Conservation (phyloP, 2,113 vertebrate genomes). For the Passer domesticus region DNA sequence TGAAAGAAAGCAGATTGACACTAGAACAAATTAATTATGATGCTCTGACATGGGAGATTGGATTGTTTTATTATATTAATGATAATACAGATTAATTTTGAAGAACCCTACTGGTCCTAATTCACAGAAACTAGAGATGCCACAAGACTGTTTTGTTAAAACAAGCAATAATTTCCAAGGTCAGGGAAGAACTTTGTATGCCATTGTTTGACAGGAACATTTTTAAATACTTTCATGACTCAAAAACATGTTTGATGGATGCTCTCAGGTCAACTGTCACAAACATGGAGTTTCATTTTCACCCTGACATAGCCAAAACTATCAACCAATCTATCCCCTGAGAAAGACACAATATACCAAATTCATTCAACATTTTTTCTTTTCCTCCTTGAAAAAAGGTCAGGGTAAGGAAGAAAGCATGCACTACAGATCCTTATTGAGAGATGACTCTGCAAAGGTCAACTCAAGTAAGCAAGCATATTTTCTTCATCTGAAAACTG, state of each 20-base stretch:
- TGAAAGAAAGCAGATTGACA: constrained; percentile 24
- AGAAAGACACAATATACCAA: background rate
- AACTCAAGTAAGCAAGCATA: background rate
- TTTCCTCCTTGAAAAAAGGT: background rate
- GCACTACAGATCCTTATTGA: background rate
- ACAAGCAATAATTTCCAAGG: background rate
- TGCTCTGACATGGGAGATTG: background rate
- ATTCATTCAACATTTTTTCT: background rate
- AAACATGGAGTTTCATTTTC: background rate
- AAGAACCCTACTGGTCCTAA: background rate
- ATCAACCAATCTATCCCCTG: background rate
- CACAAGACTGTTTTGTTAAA: background rate
- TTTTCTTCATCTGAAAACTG: background rate
- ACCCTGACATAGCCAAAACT: background rate
- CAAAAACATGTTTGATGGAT: background rate
- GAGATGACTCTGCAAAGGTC: background rate
- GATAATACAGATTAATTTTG: background rate
- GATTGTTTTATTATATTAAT: background rate
- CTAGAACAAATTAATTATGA: constrained; percentile 24
- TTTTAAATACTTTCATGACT: background rate
- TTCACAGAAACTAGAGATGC: background rate
- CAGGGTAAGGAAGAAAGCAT: background rate
- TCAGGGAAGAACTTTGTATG: background rate
- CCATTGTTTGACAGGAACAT: background rate
- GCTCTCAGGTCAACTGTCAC: background rate